A percentile compares a stretch with the other conserved stretches of the same genome.
phyloP scores from a whole-genome alignment of 2,797 vertebrate species.

The Pangasius sanitwongsei region DNA sequence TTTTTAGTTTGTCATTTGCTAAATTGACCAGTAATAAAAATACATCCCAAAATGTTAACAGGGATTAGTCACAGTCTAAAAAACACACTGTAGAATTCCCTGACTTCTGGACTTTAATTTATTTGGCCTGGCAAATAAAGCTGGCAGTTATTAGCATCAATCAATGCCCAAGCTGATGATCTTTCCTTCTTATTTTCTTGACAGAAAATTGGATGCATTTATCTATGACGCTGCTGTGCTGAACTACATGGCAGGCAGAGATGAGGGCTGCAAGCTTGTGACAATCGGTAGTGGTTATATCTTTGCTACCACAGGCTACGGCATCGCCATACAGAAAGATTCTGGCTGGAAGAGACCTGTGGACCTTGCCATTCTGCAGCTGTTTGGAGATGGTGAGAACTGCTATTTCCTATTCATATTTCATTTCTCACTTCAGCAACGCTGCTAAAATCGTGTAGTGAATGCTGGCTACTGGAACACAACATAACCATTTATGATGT shows the following conservation, averaged over 20 bases:
- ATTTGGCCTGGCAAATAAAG: conserved; percentile 10
- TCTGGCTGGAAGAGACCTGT: conserved; percentile 87
- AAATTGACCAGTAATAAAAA: background rate
- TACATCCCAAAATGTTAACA: background rate
- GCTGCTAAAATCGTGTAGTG: background rate
- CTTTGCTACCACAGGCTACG: conserved; percentile 96
- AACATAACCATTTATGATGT: background rate
- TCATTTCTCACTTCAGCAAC: background rate
- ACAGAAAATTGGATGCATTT: conserved; percentile 96
- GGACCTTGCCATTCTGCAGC: conserved; percentile 59
- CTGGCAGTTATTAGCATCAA: background rate
- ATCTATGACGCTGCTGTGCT: conserved; percentile 98
- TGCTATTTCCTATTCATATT: background rate
- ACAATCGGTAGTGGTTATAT: conserved; percentile 91
- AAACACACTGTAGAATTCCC: background rate
- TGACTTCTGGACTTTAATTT: conserved; percentile 15
- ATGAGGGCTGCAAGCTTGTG: conserved; percentile 97
- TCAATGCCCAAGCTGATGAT: background rate
- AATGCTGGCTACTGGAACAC: background rate
- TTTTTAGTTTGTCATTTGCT: background rate
- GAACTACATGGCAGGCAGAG: conserved; percentile 98
- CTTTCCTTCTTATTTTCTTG: conserved; percentile 9
- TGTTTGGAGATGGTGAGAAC: conserved; percentile 59
- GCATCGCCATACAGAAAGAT: conserved; percentile 98
- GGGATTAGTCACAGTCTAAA: background rate